Evolutionary conservation across 64 coral and sea anemone genomes (phyloP).

Genomic region (Montipora cactus): DNA sequence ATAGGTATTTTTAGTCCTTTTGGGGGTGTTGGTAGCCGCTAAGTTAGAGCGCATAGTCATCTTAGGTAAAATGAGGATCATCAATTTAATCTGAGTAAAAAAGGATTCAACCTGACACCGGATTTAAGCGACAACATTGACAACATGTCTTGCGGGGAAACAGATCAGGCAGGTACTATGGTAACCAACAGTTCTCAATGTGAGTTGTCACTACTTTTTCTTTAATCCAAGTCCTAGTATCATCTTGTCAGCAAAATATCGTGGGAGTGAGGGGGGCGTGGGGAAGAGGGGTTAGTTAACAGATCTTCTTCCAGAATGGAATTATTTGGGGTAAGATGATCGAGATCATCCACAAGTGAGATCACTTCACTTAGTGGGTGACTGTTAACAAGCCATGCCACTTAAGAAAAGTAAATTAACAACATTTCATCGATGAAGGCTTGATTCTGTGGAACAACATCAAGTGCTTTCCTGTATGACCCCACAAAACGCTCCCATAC

Average conservation of each 20-base stretch:
- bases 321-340: slow-evolving; percentile 41
- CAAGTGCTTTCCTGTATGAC: slow-evolving; percentile 6
- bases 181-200: background rate
- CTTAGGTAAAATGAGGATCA: too few relatives aligned
- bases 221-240: slow-evolving; percentile 6
- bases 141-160: background rate
- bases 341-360: slow-evolving; percentile 7
- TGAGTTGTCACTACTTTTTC: background rate
- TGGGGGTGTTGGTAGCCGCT: too few relatives aligned
- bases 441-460: slow-evolving; percentile 21
- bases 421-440: slow-evolving; percentile 24
- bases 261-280: too few relatives aligned
- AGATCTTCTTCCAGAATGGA: slow-evolving; percentile 10
- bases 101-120: too few relatives aligned
- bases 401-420: slow-evolving; percentile 8
- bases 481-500: slow-evolving; percentile 41
- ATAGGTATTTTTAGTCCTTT: too few relatives aligned
- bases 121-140: background rate
- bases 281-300: background rate
- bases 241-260: slow-evolving; percentile 3
- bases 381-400: slow-evolving; percentile 26
- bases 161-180: slow-evolving; percentile 9
- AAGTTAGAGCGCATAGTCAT: too few relatives aligned
- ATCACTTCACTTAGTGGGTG: slow-evolving; percentile 6
- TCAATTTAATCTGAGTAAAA: too few relatives aligned